Conservation (phyloP, 2,113 vertebrate genomes). For the Leptodactylus fuscus region DNA sequence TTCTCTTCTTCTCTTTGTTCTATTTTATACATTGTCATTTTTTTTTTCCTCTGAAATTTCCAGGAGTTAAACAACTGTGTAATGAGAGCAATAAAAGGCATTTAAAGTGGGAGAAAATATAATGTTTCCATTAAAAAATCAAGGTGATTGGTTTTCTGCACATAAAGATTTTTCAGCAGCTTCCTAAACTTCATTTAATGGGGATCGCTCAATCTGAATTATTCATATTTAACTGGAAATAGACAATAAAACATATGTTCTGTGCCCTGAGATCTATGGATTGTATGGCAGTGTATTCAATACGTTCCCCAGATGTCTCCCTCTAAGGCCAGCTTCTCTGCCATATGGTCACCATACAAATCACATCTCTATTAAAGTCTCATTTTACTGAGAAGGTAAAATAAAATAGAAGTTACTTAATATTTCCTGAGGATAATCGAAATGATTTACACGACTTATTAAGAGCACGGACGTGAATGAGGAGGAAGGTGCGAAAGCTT, state of each 20-base stretch:
- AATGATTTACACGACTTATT: not conserved
- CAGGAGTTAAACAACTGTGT: conserved; percentile 55
- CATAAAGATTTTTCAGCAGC: conserved; percentile 41
- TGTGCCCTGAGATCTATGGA: conserved; percentile 47
- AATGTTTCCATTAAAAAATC: conserved; percentile 53
- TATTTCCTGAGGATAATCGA: not conserved
- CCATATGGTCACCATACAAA: conserved; percentile 29
- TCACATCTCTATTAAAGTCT: conserved; percentile 29
- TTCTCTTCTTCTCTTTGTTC: not conserved
- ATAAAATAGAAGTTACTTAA: not conserved
- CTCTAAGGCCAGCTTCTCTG: not conserved
- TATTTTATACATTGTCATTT: conserved; percentile 5
- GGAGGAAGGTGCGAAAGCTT: not conserved
- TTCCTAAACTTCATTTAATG: conserved; percentile 43
- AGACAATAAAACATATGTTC: conserved; percentile 57
- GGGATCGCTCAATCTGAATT: conserved; percentile 48
- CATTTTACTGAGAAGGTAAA: conserved; percentile 6
- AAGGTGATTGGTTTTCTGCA: conserved; percentile 46
- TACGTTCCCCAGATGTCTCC: conserved; percentile 30
- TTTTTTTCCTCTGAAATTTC: conserved; percentile 33
- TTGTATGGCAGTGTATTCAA: not conserved
- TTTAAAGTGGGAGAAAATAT: conserved; percentile 43
- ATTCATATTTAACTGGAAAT: conserved; percentile 51
- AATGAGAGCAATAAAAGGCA: conserved; percentile 47
- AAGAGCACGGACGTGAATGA: not conserved